Evolutionary conservation across 2,888 invertebrate genomes (phyloP).

Genomic region (Lobophora halterata): DNA sequence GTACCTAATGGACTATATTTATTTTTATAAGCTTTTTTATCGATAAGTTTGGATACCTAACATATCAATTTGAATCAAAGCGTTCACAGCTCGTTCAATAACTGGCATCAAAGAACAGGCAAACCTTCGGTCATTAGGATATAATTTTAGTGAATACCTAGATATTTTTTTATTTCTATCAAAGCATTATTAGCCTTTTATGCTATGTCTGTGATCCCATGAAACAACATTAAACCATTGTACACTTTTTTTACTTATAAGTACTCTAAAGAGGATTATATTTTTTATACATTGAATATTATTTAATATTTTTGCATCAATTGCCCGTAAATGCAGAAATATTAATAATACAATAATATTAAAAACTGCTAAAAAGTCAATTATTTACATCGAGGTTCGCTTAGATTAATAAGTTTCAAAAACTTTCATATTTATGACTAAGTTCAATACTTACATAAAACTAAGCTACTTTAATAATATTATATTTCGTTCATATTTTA

Average conservation of each 20-base stretch:
- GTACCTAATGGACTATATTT: too few relatives aligned
- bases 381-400: constrained; percentile 44
- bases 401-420: constrained; percentile 30
- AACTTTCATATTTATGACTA: constrained; percentile 17
- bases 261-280: not conserved
- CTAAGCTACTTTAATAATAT: not conserved
- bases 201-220: constrained; percentile 40
- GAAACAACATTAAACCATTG: constrained; percentile 31
- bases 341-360: constrained; percentile 29
- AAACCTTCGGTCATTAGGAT: too few relatives aligned
- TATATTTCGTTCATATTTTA: constrained; percentile 30
- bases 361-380: constrained; percentile 12
- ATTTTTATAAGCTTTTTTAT: too few relatives aligned
- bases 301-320: constrained; percentile 59
- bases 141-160: too few relatives aligned
- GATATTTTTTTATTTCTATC: too few relatives aligned
- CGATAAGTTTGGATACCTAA: too few relatives aligned
- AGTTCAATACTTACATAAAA: not conserved
- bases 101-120: too few relatives aligned
- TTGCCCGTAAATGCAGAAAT: constrained; percentile 73
- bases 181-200: not conserved
- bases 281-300: constrained; percentile 13
- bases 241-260: constrained; percentile 22
- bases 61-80: too few relatives aligned
- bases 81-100: too few relatives aligned